phyloP scores from a whole-genome alignment of 1,140 invertebrate genomes.

The Homarus americanus region DNA sequence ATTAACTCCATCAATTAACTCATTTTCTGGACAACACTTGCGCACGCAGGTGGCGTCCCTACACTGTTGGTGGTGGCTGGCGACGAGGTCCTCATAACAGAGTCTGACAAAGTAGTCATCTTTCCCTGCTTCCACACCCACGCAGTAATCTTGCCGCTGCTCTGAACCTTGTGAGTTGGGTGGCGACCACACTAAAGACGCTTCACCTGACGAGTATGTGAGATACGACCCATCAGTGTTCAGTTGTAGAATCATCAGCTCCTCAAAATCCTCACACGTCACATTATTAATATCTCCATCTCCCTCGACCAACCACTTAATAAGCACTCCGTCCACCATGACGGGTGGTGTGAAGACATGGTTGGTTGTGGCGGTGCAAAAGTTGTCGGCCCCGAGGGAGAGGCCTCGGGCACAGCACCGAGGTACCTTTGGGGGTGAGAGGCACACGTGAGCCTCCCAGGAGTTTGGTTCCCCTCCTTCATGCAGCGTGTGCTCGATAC shows the following conservation, averaged over 20 bases:
- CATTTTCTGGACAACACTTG: conserved; percentile 26
- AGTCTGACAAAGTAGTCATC: background rate
- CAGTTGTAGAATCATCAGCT: background rate
- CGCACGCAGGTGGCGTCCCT: conserved; percentile 16
- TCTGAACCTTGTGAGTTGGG: background rate
- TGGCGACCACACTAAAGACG: background rate
- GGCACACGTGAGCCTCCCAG: conserved; percentile 17
- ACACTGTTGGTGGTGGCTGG: background rate
- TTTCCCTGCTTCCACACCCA: background rate
- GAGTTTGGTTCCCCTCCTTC: background rate
- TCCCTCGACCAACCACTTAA: background rate
- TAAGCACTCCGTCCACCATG: background rate
- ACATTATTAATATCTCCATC: background rate
- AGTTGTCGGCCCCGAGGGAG: background rate
- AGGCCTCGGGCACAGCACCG: background rate
- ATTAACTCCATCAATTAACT: background rate
- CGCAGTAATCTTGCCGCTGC: background rate
- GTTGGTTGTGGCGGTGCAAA: background rate
- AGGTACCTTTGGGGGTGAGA: conserved; percentile 4
- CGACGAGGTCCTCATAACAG: conserved; percentile 18
- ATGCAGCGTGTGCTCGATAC: conserved; percentile 15
- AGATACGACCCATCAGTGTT: background rate
- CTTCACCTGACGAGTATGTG: conserved; percentile 1
- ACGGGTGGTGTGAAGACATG: conserved; percentile 8
- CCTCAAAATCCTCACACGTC: background rate